Evolutionary conservation across 1,140 invertebrate genomes (phyloP).

Genomic region (Zaprionus vittiger): DNA sequence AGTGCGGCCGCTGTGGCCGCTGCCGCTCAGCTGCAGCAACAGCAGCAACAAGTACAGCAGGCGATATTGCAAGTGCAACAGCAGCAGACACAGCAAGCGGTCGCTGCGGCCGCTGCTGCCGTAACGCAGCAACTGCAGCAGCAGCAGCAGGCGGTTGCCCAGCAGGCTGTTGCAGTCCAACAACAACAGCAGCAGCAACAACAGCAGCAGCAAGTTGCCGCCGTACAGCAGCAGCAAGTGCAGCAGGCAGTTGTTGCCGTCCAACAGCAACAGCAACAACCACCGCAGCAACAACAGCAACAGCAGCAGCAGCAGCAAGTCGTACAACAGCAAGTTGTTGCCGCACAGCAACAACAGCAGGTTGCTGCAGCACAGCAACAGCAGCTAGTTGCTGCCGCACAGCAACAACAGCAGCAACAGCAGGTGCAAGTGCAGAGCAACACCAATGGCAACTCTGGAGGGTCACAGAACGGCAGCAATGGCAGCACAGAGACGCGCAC

Average conservation of each 20-base stretch:
- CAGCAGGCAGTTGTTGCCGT: constrained; percentile 70
- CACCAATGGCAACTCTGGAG: constrained; percentile 66
- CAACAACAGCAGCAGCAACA: constrained; percentile 52
- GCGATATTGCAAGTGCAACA: constrained; percentile 83
- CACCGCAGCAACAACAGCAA: constrained; percentile 46
- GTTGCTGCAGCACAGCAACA: constrained; percentile 45
- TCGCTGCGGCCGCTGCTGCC: constrained; percentile 85
- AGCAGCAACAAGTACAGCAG: constrained; percentile 83
- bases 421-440: constrained; percentile 53
- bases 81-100: constrained; percentile 88
- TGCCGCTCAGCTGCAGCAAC: constrained; percentile 89
- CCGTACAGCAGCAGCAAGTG: constrained; percentile 52
- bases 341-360: constrained; percentile 43
- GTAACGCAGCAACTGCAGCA: constrained; percentile 78
- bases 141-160: constrained; percentile 62
- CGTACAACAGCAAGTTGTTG: constrained; percentile 23
- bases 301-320: constrained; percentile 39
- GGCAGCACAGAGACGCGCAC: constrained; percentile 85
- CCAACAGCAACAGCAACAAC: constrained; percentile 74
- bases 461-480: constrained; percentile 76
- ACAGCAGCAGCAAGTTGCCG: constrained; percentile 36
- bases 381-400: constrained; percentile 8
- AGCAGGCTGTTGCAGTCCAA: constrained; percentile 42
- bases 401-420: constrained; percentile 41
- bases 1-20: constrained; percentile 74